Evolutionary conservation across 1,140 invertebrate species (phyloP).

Genomic region (Heliconius himera): DNA sequence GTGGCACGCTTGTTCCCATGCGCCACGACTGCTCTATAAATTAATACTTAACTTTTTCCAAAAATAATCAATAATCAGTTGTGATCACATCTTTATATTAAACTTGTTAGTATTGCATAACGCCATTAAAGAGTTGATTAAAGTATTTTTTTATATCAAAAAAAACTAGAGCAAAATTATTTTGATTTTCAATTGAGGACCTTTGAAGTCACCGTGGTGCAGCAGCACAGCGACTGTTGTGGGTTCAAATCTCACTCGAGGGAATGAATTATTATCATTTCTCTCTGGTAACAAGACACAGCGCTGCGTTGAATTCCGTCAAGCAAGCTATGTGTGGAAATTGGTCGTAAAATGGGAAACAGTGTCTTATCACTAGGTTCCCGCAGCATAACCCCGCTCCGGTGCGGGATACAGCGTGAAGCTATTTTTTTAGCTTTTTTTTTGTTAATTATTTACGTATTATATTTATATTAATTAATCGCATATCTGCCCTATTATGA

Average conservation of each 20-base stretch:
- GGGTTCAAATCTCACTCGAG: too few relatives aligned
- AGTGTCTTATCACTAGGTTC: neutral
- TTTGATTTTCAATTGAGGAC: neutral
- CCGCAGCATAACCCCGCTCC: neutral
- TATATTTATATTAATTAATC: neutral
- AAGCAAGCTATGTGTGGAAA: too few relatives aligned
- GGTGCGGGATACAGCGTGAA: neutral
- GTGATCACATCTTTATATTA: neutral
- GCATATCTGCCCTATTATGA: neutral
- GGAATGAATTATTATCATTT: neutral
- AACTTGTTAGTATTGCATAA: slow-evolving; percentile 2
- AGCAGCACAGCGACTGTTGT: too few relatives aligned
- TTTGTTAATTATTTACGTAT: neutral
- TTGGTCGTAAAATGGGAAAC: neutral
- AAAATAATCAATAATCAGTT: neutral
- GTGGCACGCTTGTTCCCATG: too few relatives aligned
- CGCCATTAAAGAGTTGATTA: neutral
- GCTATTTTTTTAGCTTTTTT: too few relatives aligned
- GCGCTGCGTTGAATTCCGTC: too few relatives aligned
- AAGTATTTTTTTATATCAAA: neutral
- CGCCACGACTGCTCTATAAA: too few relatives aligned
- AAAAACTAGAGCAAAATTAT: neutral
- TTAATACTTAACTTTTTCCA: too few relatives aligned
- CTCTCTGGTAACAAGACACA: too few relatives aligned
- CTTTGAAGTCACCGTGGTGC: neutral